A percentile compares a stretch with the other conserved stretches of the same genome.
Conservation (phyloP, 1,140 invertebrate genomes). For the Nylanderia fulva region DNA sequence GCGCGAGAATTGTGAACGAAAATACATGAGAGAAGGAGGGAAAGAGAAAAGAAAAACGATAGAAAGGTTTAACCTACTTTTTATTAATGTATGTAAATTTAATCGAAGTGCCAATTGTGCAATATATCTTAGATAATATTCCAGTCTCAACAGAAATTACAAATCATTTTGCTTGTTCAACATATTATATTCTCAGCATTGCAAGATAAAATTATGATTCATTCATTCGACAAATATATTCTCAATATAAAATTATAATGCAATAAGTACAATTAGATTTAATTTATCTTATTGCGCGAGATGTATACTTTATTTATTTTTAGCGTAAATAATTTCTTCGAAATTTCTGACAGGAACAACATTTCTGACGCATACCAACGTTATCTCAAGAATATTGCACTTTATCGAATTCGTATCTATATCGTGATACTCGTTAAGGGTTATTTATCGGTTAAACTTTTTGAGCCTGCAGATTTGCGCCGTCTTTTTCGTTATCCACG, state of each 20-base stretch:
- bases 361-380: conserved; percentile 10
- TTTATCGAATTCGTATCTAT: conserved; percentile 50
- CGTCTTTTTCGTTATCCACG: conserved; percentile 67
- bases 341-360: background rate
- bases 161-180: background rate
- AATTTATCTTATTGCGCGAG: background rate
- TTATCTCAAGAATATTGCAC: conserved; percentile 38
- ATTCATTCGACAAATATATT: background rate
- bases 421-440: conserved; percentile 69
- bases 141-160: background rate
- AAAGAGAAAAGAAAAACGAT: background rate
- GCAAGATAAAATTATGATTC: background rate
- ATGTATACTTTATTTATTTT: background rate
- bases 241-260: background rate
- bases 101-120: background rate
- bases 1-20: background rate
- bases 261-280: background rate
- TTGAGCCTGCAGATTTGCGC: conserved; percentile 54
- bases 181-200: background rate
- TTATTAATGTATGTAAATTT: conserved; percentile 19
- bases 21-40: background rate
- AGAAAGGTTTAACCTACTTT: conserved; percentile 8
- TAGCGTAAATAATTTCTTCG: conserved; percentile 17
- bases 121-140: background rate
- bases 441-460: conserved; percentile 73